phyloP scores from a whole-genome alignment of 2,888 invertebrate species.

The Aphidoletes aphidimyza region DNA sequence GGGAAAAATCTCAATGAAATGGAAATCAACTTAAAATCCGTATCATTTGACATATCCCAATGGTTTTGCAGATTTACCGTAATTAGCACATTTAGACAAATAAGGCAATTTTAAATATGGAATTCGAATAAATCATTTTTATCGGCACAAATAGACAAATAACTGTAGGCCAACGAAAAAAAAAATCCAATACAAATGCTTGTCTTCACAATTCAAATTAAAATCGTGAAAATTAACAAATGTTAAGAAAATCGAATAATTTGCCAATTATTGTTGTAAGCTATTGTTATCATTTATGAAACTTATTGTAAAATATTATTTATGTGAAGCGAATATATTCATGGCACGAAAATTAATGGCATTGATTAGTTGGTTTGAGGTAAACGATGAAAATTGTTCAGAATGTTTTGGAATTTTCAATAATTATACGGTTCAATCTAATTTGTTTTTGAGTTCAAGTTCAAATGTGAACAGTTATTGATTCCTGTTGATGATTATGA shows the following conservation, averaged over 20 bases:
- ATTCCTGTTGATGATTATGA: too few species aligned
- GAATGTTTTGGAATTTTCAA: background rate
- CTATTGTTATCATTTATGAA: background rate
- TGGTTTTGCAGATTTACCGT: background rate
- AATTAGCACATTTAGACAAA: slow-evolving; percentile 1
- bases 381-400: background rate
- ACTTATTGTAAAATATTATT: background rate
- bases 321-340: background rate
- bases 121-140: background rate
- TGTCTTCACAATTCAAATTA: background rate
- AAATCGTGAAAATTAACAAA: background rate
- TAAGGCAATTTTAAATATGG: slow-evolving; percentile 25
- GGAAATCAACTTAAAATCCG: background rate
- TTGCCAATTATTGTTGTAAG: background rate
- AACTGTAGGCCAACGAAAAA: background rate
- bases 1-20: background rate
- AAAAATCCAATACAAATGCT: too few species aligned
- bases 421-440: too few species aligned
- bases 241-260: background rate
- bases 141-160: background rate
- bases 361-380: background rate
- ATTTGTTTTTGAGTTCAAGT: background rate
- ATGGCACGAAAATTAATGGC: slow-evolving; percentile 28
- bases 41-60: background rate
- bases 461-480: too few species aligned